These are phyloP conservation scores for Lontra canadensis DNA, from an alignment of 2,113 vertebrate species.

Conservation along the genomic window DNA sequence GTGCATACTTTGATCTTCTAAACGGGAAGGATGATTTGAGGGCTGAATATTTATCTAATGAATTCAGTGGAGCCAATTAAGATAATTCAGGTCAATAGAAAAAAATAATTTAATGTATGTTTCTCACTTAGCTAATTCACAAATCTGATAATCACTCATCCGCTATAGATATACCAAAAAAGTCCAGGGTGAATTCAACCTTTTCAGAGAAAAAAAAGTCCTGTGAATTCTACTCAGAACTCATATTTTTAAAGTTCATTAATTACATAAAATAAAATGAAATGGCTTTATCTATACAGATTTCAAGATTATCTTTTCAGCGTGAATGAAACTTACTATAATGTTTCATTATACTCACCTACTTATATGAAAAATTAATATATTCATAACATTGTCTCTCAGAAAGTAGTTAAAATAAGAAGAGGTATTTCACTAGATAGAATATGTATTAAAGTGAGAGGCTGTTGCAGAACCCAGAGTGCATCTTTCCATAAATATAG, in stretches of 20 bases:
- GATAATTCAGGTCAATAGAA: constrained; percentile 45
- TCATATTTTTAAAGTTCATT: constrained; percentile 15
- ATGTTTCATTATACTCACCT: neutral
- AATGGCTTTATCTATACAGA: neutral
- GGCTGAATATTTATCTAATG: constrained; percentile 24
- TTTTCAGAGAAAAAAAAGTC: neutral
- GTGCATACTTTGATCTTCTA: constrained; percentile 32
- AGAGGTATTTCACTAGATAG: neutral
- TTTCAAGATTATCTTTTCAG: neutral
- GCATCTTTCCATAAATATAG: neutral
- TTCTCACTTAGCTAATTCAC: constrained; percentile 58
- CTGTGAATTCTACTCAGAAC: neutral
- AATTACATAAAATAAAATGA: constrained; percentile 8
- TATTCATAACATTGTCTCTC: neutral
- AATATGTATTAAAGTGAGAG: constrained; percentile 15
- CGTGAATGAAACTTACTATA: neutral
- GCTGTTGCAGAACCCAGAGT: neutral
- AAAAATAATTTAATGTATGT: constrained; percentile 26
- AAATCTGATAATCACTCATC: neutral
- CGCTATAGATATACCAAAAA: neutral
- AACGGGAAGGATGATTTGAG: constrained; percentile 26
- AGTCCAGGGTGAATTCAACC: neutral
- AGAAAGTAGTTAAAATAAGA: constrained; percentile 1
- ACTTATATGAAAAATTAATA: neutral
- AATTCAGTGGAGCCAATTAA: constrained; percentile 4